Base-by-base conservation (phyloP, 2,113 vertebrate genomes). In the Gnathonemus echidnorhynchus region DNA sequence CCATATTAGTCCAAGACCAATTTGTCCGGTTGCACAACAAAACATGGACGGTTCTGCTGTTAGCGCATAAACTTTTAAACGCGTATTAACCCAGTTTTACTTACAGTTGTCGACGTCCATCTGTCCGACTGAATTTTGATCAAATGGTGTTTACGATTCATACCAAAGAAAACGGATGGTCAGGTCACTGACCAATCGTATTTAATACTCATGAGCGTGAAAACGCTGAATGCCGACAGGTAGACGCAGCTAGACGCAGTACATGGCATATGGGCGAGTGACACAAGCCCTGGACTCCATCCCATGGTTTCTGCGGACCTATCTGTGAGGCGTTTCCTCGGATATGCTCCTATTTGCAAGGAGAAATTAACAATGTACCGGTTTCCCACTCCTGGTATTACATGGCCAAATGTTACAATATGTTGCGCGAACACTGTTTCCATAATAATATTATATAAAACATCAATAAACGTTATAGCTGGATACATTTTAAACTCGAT, bases 241-340 rank as follows among this genome's bases (percentile, higher is more conserved):
- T 85, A 85, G 83, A 46, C 21, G 45, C 83, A 24, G 42, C 24
- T 85, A 10, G 84, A 56, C 89, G 88, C 56, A n/a, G 52, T 42
- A 74, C 70, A 70, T 88, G 35, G 80, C 46, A 80, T 39, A 80
- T 74, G 90, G 90, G 91, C 88, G 45, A 7, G 10, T 46, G 90
- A 92, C 89, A 89, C 88, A 21, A 89, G 84, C 90, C 87, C 88
- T 91, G 90, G 92, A 86, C 86, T 90, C 53, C 62, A 56, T 77
- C 88, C 58, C 62, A n/a, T 46, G 58, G 83, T 89, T 89, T 86
- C 21, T 74, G 74, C 11, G 46, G 46, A 74, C 80, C 21, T 49
- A 74, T 91, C 88, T 66, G 21, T 24, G 62, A 87, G 53, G 87
- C 52, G 46, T 85, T 86, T 70, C 46, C 88, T n/a, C 49, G 31